Evolutionary conservation across 2,113 vertebrate genomes (phyloP), one percentile per base, ranked within the genome.

Genomic region (Pontoporia blainvillei): DNA sequence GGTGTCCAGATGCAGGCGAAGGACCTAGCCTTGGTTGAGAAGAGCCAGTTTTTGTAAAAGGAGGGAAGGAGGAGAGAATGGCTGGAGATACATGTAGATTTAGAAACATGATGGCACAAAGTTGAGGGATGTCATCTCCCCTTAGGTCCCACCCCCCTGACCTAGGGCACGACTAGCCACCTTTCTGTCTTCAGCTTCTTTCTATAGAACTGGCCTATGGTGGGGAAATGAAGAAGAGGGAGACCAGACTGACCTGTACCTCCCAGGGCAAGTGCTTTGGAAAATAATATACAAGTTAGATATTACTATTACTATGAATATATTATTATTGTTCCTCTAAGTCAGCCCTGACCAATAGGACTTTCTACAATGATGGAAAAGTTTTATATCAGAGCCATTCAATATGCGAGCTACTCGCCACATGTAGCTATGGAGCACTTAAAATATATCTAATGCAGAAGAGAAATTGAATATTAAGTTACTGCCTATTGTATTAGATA

Each of bases 11-110:
- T 59, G 61, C 79, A 57, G 41, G n/a, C 11, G 31, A 96, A 90
- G 44, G 71, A 69, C 23, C 6, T 66, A 57, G 39, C 41, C 23
- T 95, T 94, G 52, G 34, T 78, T 90, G 36, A 76, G 25, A 90
- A 54, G 73, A 94, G 52, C 87, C 73, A 34, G 27, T 82, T 95
- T 87, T 78, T 83, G 57, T 92, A 69, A 83, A 95, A 89, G 87
- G 25, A 86, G 39, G 46, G 67, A 39, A 93, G 66, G 78, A 89
- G 71, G 85, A 91, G 14, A 86, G 88, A 91, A 79, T 75, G 64
- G n/a, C 49, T 71, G 67, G 64, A 91, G 90, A 41, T 59, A 29
- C 46, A 72, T 11, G 52, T 34, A 59, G 71, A 91, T 64, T 91
- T 61, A 27, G 62, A 97, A 94, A 34, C 17, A 49, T 12, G 69